Evolutionary conservation across 1,140 invertebrate species (phyloP).

Genomic region (Penaeus indicus): DNA sequence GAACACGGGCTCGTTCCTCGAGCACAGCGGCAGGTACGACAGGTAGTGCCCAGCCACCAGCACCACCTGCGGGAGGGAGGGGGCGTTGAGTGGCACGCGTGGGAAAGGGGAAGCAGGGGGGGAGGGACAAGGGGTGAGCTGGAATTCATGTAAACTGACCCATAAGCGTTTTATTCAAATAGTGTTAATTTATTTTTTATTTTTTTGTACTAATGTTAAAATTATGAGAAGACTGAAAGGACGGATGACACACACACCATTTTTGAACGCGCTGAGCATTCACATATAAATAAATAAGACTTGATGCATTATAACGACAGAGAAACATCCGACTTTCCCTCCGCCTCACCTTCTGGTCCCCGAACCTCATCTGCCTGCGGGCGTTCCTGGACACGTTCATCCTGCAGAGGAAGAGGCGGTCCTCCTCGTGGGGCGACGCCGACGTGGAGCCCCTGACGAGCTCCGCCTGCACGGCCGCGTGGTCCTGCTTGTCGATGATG

Average conservation of each 20-base stretch:
- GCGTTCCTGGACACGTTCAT: conserved; percentile 98
- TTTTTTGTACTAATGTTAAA: too few species aligned
- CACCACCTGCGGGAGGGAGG: conserved; percentile 82
- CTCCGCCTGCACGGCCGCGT: conserved; percentile 94
- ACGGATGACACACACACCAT: too few species aligned
- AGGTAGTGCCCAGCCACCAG: conserved; percentile 95
- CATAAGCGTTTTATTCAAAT: too few species aligned
- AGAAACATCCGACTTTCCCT: not conserved
- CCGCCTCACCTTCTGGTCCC: conserved; percentile 94
- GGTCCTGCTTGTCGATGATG: conserved; percentile 99
- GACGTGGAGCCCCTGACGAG: conserved; percentile 79
- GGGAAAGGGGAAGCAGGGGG: too few species aligned
- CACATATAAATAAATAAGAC: too few species aligned
- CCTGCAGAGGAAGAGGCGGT: conserved; percentile 92
- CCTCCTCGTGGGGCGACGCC: conserved; percentile 78
- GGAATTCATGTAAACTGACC: too few species aligned
- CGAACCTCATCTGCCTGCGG: conserved; percentile 95
- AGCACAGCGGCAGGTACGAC: conserved; percentile 91
- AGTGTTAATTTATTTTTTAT: too few species aligned
- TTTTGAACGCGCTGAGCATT: too few species aligned
- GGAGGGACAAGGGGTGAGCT: too few species aligned
- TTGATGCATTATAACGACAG: too few species aligned
- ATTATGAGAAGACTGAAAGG: too few species aligned
- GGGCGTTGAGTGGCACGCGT: not conserved
- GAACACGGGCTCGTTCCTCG: conserved; percentile 96